Conservation (phyloP, 2,888 invertebrate species). For the Apotomis turbidana region DNA sequence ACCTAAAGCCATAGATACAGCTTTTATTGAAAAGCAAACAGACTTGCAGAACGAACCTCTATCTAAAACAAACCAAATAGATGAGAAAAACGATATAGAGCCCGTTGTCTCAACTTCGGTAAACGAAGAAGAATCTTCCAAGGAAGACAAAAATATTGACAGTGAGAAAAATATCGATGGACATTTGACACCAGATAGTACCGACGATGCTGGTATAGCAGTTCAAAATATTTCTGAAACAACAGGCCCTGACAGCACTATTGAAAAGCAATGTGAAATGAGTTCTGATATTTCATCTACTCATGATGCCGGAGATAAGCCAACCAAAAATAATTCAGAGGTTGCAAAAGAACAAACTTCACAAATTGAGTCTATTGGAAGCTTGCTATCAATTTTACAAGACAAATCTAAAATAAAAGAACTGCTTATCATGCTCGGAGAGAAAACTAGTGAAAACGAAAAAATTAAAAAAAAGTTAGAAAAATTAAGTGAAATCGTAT, state of each 20-base stretch:
- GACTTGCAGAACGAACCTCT: neutral
- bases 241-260: constrained; percentile 64
- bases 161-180: constrained; percentile 45
- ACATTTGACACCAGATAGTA: constrained; percentile 68
- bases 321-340: constrained; percentile 48
- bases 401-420: constrained; percentile 80
- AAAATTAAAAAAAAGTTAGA: constrained; percentile 84
- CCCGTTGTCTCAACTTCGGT: constrained; percentile 56
- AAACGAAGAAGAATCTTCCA: constrained; percentile 42
- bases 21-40: neutral
- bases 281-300: constrained; percentile 64
- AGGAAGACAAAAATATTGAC: constrained; percentile 39
- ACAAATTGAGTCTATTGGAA: constrained; percentile 62
- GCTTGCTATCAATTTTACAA: constrained; percentile 69
- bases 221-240: constrained; percentile 43
- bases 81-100: constrained; percentile 20
- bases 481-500: constrained; percentile 82
- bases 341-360: constrained; percentile 49
- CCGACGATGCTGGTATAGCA: constrained; percentile 46
- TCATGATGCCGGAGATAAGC: constrained; percentile 49
- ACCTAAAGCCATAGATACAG: too few relatives aligned
- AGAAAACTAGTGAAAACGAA: constrained; percentile 70
- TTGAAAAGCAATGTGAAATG: constrained; percentile 59
- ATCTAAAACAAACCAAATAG: neutral
- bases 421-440: constrained; percentile 71